phyloP scores from a whole-genome alignment of 2,113 vertebrate genomes.

The Nothocercus julius region DNA sequence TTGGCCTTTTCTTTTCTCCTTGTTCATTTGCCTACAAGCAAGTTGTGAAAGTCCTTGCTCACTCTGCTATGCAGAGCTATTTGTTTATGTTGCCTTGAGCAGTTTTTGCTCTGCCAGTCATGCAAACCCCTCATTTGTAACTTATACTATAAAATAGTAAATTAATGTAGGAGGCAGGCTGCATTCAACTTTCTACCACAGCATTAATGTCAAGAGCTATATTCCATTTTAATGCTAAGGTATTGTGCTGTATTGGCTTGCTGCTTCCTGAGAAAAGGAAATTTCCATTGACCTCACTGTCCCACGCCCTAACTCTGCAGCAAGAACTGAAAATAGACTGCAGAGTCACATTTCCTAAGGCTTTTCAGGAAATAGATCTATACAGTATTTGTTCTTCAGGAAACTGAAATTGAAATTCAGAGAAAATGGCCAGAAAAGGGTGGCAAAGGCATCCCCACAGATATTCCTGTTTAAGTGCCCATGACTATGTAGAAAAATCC shows the following conservation, averaged over 20 bases:
- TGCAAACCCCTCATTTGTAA: conserved; percentile 40
- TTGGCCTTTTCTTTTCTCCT: not conserved
- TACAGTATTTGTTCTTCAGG: not conserved
- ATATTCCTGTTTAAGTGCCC: not conserved
- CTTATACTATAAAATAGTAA: conserved; percentile 45
- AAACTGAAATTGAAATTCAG: not conserved
- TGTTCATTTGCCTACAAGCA: conserved; percentile 11
- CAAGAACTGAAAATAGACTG: not conserved
- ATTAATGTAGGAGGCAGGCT: not conserved
- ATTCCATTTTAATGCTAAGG: not conserved
- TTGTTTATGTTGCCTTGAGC: conserved; percentile 52
- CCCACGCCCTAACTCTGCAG: not conserved
- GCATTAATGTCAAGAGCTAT: not conserved
- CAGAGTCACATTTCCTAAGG: not conserved
- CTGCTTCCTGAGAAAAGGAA: not conserved
- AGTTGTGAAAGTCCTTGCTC: not conserved
- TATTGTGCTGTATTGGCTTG: not conserved
- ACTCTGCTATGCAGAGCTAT: conserved; percentile 7
- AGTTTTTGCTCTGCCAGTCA: conserved; percentile 40
- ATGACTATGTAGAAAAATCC: not conserved
- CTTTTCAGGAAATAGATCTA: not conserved
- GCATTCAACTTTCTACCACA: not conserved
- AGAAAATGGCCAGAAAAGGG: not conserved
- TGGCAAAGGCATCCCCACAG: not conserved
- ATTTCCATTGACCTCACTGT: conserved; percentile 6